Evolutionary conservation across 2,113 vertebrate genomes (phyloP).

Genomic region (Psammodynastes pulverulentus): DNA sequence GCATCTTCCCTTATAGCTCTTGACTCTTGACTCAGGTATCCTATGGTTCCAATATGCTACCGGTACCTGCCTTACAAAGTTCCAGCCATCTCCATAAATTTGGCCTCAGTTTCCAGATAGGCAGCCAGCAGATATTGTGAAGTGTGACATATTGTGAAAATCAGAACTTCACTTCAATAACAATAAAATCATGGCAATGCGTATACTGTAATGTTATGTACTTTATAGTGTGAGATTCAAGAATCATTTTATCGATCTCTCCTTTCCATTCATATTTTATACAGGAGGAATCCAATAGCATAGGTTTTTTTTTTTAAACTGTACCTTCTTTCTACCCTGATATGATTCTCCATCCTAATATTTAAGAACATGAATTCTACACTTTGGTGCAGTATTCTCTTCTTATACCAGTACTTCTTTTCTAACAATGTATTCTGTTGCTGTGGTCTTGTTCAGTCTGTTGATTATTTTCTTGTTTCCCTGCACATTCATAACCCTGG

Average conservation of each 20-base stretch:
- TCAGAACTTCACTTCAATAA: neutral
- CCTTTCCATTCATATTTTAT: neutral
- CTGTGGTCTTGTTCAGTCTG: neutral
- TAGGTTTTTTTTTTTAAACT: neutral
- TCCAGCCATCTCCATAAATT: neutral
- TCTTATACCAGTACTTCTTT: neutral
- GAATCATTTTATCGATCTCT: neutral
- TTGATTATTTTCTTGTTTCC: neutral
- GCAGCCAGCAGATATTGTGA: neutral
- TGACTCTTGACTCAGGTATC: neutral
- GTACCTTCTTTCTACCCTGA: neutral
- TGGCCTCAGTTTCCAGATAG: neutral
- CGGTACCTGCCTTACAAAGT: neutral
- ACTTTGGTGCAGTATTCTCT: neutral
- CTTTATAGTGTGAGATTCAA: neutral
- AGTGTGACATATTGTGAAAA: neutral
- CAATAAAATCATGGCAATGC: neutral
- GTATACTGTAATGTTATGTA: neutral
- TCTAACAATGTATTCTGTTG: neutral
- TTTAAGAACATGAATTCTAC: neutral
- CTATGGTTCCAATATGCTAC: neutral
- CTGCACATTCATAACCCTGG: neutral
- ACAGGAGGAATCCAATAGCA: neutral
- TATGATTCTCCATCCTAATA: neutral
- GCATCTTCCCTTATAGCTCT: neutral